Evolutionary conservation across 2,888 invertebrate species (phyloP).

Genomic region (Torymus aiolomorphi): DNA sequence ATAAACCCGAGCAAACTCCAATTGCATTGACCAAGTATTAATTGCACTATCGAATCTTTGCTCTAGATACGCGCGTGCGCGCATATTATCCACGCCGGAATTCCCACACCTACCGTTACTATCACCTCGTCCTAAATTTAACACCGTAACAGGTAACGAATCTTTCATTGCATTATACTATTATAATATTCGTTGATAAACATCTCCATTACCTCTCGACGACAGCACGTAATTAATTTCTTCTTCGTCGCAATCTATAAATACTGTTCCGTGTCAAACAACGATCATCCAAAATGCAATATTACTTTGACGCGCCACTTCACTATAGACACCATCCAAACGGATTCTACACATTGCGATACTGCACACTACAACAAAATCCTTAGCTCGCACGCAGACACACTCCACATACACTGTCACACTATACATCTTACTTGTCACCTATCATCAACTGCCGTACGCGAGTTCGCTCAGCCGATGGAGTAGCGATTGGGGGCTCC

Average conservation of each 20-base stretch:
- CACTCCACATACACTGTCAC: neutral
- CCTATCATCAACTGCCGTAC: neutral
- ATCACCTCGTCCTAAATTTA: slow-evolving; percentile 19
- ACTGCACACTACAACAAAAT: slow-evolving; percentile 7
- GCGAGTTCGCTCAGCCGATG: slow-evolving; percentile 8
- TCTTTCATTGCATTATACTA: slow-evolving; percentile 16
- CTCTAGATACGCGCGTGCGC: neutral
- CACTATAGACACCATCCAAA: no score
- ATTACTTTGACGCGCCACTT: no score
- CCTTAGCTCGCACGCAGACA: neutral
- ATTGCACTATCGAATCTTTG: slow-evolving; percentile 27
- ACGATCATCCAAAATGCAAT: no score
- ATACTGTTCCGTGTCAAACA: neutral
- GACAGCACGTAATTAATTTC: slow-evolving; percentile 12
- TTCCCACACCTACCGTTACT: neutral
- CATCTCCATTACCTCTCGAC: neutral
- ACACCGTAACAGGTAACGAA: slow-evolving; percentile 28
- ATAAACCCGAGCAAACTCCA: neutral
- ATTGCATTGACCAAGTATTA: slow-evolving; percentile 28
- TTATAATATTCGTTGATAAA: slow-evolving; percentile 34
- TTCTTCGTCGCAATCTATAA: neutral
- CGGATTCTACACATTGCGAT: no score
- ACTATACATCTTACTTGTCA: slow-evolving; percentile 17
- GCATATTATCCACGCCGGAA: neutral
- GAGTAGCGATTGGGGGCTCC: neutral